Evolutionary conservation across 2,113 vertebrate species (phyloP).

Genomic region (Scortum barcoo): DNA sequence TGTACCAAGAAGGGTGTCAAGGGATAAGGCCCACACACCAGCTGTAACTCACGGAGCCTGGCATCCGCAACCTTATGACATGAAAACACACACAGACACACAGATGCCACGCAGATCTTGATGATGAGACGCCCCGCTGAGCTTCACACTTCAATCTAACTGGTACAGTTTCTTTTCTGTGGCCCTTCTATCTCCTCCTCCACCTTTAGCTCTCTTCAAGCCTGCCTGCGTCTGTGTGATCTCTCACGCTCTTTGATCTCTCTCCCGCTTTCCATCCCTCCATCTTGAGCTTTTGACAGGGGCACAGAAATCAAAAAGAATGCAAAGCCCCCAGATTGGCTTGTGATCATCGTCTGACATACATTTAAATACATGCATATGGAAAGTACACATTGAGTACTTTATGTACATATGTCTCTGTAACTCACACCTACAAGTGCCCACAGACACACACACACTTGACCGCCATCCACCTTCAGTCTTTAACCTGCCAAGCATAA

Average conservation of each 20-base stretch:
- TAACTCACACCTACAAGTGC: neutral
- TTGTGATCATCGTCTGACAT: conserved; percentile 34
- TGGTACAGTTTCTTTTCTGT: conserved; percentile 43
- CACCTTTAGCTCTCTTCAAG: conserved; percentile 68
- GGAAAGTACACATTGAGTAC: conserved; percentile 25
- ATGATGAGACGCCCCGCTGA: conserved; percentile 71
- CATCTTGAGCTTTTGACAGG: conserved; percentile 63
- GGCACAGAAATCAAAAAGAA: conserved; percentile 60
- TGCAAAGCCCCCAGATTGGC: conserved; percentile 47
- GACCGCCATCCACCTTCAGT: conserved; percentile 22
- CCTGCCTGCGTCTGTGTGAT: conserved; percentile 64
- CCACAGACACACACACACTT: neutral
- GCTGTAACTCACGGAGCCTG: conserved; percentile 59
- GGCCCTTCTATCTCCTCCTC: conserved; percentile 64
- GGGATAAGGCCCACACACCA: conserved; percentile 69
- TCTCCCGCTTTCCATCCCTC: conserved; percentile 54
- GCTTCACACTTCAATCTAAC: conserved; percentile 73
- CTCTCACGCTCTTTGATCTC: conserved; percentile 60
- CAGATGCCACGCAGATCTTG: conserved; percentile 53
- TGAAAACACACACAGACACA: conserved; percentile 51
- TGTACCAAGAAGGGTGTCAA: conserved; percentile 41
- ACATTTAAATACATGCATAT: conserved; percentile 33
- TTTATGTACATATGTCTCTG: conserved; percentile 16
- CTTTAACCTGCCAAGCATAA: conserved; percentile 66
- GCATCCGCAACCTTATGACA: conserved; percentile 57